Evolutionary conservation across 2,888 invertebrate genomes (phyloP), one percentile per base, ranked within the genome.

Genomic region (Neoascia interrupta): DNA sequence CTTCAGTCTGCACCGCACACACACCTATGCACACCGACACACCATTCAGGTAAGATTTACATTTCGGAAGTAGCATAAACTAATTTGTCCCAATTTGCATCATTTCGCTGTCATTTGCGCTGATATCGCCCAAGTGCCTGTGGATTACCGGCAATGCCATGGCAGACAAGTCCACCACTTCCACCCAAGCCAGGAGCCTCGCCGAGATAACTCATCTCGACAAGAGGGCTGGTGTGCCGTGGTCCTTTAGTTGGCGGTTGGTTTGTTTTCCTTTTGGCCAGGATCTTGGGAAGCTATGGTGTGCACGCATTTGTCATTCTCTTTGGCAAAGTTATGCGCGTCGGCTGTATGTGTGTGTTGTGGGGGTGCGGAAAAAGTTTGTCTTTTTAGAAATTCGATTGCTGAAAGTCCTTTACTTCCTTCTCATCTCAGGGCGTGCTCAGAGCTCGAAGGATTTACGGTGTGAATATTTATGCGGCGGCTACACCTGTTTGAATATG

Each of bases 401-500:
- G 73, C 43, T 45, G 45, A 41, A 68, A 56, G n/a, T 69, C 60
- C 54, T 2, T 31, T 31, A 8, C n/a, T 31, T 6, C 8, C 8
- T n/a, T 6, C 53, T 56, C 47, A 56, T 63, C 56, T 64, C 60
- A 49, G 34, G 15, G 34, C 45, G 8, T 2, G 16, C 19, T 37
- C 23, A 61, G 49, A 60, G 21, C 43, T 64, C 23, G 37, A 26
- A 61, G 49, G 70, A 60, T 81, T 61, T 53, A 54, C 64, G 69
- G 76, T 83, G 83, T 81, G 84, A 83, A 83, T 81, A 82, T 83
- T 80, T 61, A 75, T 81, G 81, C 72, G 80, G 51, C 70, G 75
- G 79, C 56, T 83, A 76, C 83, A 84, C 84, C 84, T 84, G 84
- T 82, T 81, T 69, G 79, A 79, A 81, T 73, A 68, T 73, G 76